Evolutionary conservation across 2,113 vertebrate species (phyloP), one percentile per base, ranked within the genome.

Genomic region (Megaceryle torquata): DNA sequence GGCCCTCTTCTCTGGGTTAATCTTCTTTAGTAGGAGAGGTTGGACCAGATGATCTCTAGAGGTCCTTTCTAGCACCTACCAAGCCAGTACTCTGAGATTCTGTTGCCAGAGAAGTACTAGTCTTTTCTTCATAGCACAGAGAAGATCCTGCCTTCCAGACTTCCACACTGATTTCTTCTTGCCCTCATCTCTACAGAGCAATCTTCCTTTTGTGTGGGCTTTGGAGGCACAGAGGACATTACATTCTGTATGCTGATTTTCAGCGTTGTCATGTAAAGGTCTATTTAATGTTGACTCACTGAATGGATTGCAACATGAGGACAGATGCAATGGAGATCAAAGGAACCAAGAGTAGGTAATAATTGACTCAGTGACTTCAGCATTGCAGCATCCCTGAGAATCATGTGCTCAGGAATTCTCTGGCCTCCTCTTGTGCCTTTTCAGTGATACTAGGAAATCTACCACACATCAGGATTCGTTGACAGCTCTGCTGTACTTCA

Each of bases 401-500:
- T 17, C 5, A 4, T 1, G 0, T 9, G 31, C 9, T 5, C 33
- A 64, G 61, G 2, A 4, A 6, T 9, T 29, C 16, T 17, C 5
- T 31, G 75, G 61, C 20, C 71, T 84, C 57, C 17, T 51, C 3
- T 22, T 11, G 19, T 69, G 68, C 24, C 72, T 68, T 33, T 29
- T 31, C 37, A n/a, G n/a, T 19, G 76, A n/a, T 53, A 10, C 26
- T 7, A 24, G 7, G 0, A 6, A 72, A 4, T 21, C 15, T 48
- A 29, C 61, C 39, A 8, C 37, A 64, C 37, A 18, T 13, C 61
- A 64, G 61, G 25, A 64, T 41, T 64, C 61, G 41, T 18, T 39
- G 11, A 29, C 61, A 28, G 26, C 37, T 64, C 61, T 64, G 37
- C 37, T 41, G 24, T 39, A 39, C 35, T 35, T 61, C 60, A 63